Conservation (phyloP, 2,113 vertebrate species). For the Oncorhynchus keta region DNA sequence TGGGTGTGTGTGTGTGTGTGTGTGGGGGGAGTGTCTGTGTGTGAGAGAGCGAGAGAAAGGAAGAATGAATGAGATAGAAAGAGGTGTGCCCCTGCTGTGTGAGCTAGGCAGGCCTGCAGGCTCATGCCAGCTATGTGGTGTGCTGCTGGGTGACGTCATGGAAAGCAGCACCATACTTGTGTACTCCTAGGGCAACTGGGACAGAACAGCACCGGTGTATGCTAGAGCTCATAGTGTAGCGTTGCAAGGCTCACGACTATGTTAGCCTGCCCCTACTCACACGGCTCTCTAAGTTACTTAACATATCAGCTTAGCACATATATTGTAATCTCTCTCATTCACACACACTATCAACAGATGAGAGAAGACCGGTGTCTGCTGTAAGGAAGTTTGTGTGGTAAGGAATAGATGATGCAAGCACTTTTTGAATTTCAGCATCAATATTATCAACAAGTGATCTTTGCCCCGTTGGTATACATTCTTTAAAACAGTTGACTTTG, state of each 20-base stretch:
- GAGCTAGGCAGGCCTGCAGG: slow-evolving; percentile 56
- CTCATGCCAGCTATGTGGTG: slow-evolving; percentile 52
- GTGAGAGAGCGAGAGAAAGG: not conserved
- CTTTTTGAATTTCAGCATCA: too few species aligned
- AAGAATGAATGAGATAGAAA: not conserved
- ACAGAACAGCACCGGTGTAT: slow-evolving; percentile 16
- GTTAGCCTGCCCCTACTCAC: not conserved
- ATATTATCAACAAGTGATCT: too few species aligned
- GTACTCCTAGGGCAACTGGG: slow-evolving; percentile 5
- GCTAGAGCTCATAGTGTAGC: not conserved
- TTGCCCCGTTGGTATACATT: too few species aligned
- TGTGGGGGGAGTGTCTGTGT: slow-evolving; percentile 3
- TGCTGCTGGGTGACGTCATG: slow-evolving; percentile 56
- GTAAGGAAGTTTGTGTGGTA: too few species aligned
- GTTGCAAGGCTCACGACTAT: not conserved
- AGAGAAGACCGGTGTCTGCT: too few species aligned
- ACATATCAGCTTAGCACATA: not conserved
- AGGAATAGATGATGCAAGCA: too few species aligned
- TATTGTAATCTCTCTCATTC: not conserved
- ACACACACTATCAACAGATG: not conserved
- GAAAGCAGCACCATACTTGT: slow-evolving; percentile 47
- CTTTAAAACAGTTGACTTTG: too few species aligned
- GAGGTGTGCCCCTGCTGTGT: slow-evolving; percentile 49
- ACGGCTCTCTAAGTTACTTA: not conserved
- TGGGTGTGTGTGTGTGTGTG: too few species aligned